Evolutionary conservation across 1,140 invertebrate genomes (phyloP), one percentile per base, ranked within the genome.

Genomic region (Psix sp.): DNA sequence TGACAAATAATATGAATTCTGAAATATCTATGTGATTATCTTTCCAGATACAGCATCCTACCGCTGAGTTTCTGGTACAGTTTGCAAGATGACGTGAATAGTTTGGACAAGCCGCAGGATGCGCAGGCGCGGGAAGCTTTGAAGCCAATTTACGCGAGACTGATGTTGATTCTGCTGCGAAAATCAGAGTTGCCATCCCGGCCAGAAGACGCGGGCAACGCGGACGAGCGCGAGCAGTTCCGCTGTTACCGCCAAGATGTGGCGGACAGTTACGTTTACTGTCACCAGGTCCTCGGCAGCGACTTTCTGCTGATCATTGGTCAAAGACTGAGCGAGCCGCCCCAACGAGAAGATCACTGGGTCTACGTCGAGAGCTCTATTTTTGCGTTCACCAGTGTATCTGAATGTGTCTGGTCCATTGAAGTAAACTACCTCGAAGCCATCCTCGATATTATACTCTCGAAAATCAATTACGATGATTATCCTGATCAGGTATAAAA

Each of bases 61-160:
- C 91, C 95, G 0, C 93, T 97, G 84, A 92, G 93, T 0, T 95
- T 97, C 83, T 98, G 96, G 96, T 97, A 94, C 82, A 92, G 93
- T 38, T 85, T 98, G 21, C 95, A 97, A 88, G 93, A 94, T 74
- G 90, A 93, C 63, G 83, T 93, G 1, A 67, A 88, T 3, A 87
- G 87, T 1, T 76, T 90, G 9, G 89, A 90, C 17, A 68, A 83
- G 6, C 88, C 88, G 0, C 72, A 89, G 9, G 89, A 89, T 26
- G 82, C 83, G 3, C 78, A 84, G 31, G 86, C 90, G 4, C 52
- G 89, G 3, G 42, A 84, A 1, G 82, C 89, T 1, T 86, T 93
- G 10, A 89, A 89, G 60, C 92, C 92, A 0, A 88, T 93, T 48
- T 94, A 93, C 77, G 84, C 89, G n/a, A 83, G 89, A 24, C 78